Base-by-base conservation (phyloP, 2,888 invertebrate species). In the Aspidiotus rigidus region DNA sequence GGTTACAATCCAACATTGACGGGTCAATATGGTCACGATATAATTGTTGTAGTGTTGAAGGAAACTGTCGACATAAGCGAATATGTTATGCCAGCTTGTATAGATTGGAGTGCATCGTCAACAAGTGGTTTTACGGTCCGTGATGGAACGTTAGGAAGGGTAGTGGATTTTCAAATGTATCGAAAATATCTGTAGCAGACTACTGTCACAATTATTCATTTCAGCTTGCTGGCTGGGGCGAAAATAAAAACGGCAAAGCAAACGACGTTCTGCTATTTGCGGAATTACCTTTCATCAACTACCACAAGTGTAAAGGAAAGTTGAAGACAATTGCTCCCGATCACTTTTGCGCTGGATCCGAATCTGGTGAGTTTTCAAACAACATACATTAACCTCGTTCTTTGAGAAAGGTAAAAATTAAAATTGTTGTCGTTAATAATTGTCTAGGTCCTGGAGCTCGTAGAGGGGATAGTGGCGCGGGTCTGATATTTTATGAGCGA, bases 191-290 rank as follows among this genome's bases (percentile, higher is more conserved):
- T 3, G 28, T 28, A 28, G 28, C 28, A 28, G 28, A 28, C 28
- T n/a, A 6, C 6, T 49, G n/a, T 49, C n/a, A 11, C 10, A 49
- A 13, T 49, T 13, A 49, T 3, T 49, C 2, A 40, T 56, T 61
- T 10, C 59, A 74, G 74, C 71, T 73, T 39, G 74, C 73, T 7
- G 75, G 75, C 16, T 75, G 75, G 75, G 75, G 75, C 8, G 15
- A 72, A 15, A 74, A 72, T 2, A 70, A 72, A 49, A 71, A 69
- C 9, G 64, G 64, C 9, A 62, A 42, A 40, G 53, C 55, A 10
- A 74, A 73, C 70, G 67, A 71, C 28, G 44, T 53, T 15, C 69
- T 75, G 16, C 67, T 72, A 69, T 69, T 70, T n/a, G 73, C 72
- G 7, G 62, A 62, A 11, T 64, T 75, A 6, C 73, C 73, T 9